phyloP scores from a whole-genome alignment of 2,113 vertebrate species.

The Narcine bancroftii region DNA sequence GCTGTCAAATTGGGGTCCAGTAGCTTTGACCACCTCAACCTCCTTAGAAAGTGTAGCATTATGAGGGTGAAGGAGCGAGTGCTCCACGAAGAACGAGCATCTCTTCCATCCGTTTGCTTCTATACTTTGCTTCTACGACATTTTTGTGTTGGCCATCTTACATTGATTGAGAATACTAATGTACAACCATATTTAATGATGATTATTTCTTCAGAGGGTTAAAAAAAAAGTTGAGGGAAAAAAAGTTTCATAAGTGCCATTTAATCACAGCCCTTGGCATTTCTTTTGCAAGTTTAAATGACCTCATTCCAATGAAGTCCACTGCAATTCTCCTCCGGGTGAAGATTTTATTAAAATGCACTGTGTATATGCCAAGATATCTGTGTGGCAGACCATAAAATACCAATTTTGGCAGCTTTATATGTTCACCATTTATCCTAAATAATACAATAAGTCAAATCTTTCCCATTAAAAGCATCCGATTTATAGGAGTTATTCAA shows the following conservation, averaged over 20 bases:
- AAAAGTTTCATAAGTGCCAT: neutral
- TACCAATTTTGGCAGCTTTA: constrained; percentile 17
- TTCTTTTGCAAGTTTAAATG: constrained; percentile 3
- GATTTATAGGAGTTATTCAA: neutral
- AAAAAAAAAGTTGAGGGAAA: neutral
- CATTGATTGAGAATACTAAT: neutral
- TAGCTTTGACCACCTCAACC: too few relatives aligned
- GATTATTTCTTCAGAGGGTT: neutral
- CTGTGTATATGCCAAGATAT: constrained; percentile 19
- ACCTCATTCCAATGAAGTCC: constrained; percentile 17
- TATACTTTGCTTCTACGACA: neutral
- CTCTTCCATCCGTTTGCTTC: neutral
- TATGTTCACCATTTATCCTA: neutral
- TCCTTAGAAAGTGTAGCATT: too few relatives aligned
- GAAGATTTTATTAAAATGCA: constrained; percentile 29
- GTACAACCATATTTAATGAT: neutral
- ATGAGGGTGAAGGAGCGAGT: too few relatives aligned
- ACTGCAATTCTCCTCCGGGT: neutral
- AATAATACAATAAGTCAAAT: constrained; percentile 12
- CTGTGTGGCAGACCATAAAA: constrained; percentile 16
- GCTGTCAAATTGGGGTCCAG: too few relatives aligned
- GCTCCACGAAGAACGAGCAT: neutral
- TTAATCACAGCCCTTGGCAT: constrained; percentile 17
- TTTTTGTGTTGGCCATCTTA: neutral
- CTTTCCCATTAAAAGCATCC: neutral